Conservation (phyloP, 1,140 invertebrate species). For the Diabrotica undecimpunctata region DNA sequence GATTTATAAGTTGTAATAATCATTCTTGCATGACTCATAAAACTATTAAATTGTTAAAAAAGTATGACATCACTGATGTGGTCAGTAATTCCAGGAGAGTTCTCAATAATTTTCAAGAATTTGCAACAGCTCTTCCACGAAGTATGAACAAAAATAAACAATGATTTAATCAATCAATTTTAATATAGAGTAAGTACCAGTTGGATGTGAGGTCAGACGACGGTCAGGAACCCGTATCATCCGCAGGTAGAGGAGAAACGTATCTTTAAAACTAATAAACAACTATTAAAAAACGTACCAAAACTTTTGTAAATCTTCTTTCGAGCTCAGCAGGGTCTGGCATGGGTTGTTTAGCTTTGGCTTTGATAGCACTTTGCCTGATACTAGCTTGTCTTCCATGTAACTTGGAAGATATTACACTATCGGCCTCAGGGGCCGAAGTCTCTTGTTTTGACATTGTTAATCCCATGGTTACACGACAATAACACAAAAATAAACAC, state of each 20-base stretch:
- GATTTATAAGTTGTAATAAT: too few relatives aligned
- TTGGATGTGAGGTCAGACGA: too few relatives aligned
- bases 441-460: conserved; percentile 30
- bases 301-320: conserved; percentile 87
- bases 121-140: too few relatives aligned
- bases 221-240: too few relatives aligned
- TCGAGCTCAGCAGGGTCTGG: conserved; percentile 85
- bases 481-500: conserved; percentile 8
- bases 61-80: not conserved
- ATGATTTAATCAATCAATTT: too few relatives aligned
- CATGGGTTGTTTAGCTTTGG: conserved; percentile 78
- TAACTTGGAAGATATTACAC: conserved; percentile 40
- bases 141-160: too few relatives aligned
- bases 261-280: not conserved
- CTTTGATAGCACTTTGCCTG: conserved; percentile 68
- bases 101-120: not conserved
- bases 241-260: too few relatives aligned
- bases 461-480: conserved; percentile 28
- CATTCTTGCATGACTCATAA: too few relatives aligned
- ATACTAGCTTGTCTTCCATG: conserved; percentile 42
- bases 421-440: conserved; percentile 32
- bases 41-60: not conserved
- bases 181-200: too few relatives aligned
- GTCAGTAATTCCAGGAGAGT: not conserved
- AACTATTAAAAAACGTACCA: conserved; percentile 66